Conservation (phyloP, 2,888 invertebrate genomes). For the Microchrysa polita region DNA sequence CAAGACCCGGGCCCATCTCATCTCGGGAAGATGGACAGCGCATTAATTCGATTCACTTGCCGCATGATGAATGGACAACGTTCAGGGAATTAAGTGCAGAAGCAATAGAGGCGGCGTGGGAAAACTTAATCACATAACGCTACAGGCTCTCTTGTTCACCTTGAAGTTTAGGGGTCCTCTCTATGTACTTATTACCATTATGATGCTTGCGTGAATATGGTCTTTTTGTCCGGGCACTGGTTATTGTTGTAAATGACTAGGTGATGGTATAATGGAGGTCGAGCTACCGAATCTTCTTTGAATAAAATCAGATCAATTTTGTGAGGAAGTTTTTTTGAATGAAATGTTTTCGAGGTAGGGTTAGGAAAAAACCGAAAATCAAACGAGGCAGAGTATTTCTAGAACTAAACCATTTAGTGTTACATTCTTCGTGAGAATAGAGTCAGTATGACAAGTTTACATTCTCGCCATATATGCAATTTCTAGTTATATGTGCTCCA, state of each 20-base stretch:
- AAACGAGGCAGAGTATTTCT: too few species aligned
- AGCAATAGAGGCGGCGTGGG: constrained; percentile 45
- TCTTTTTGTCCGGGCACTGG: constrained; percentile 21
- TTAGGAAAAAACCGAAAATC: background rate
- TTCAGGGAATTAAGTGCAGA: constrained; percentile 27
- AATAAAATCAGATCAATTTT: constrained; percentile 20
- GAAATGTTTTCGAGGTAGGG: background rate
- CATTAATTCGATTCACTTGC: constrained; percentile 30
- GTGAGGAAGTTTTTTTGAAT: background rate
- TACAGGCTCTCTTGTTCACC: constrained; percentile 25
- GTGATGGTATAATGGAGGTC: constrained; percentile 29
- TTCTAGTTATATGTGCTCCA: too few species aligned
- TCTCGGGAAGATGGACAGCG: constrained; percentile 15
- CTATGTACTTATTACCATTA: constrained; percentile 30
- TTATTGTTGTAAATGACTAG: constrained; percentile 38
- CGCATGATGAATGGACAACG: constrained; percentile 20
- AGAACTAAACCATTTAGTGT: too few species aligned
- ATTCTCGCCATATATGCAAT: too few species aligned
- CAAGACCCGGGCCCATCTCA: background rate
- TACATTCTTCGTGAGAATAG: too few species aligned
- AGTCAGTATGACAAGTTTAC: too few species aligned
- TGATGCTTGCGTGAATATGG: constrained; percentile 1
- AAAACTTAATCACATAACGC: constrained; percentile 39
- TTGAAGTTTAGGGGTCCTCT: background rate
- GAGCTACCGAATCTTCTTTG: constrained; percentile 24